These are phyloP conservation scores for Germaria angustata DNA, from an alignment of 2,888 invertebrate genomes.

Conservation along the genomic window DNA sequence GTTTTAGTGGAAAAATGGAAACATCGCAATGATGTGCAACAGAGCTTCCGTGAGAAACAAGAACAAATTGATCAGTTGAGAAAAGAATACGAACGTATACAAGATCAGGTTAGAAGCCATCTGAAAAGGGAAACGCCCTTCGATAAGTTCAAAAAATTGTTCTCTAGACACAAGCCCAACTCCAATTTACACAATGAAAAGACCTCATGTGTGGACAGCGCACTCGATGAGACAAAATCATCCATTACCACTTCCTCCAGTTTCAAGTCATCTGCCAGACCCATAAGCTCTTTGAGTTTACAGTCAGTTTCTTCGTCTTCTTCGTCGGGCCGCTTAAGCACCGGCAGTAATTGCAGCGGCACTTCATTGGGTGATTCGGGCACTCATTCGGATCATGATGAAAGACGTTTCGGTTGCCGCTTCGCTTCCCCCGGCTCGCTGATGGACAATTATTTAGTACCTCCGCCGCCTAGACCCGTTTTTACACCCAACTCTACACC, in stretches of 20 bases:
- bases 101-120: constrained; percentile 87
- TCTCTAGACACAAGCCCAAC: constrained; percentile 83
- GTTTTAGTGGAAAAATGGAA: constrained; percentile 92
- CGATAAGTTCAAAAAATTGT: constrained; percentile 88
- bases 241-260: constrained; percentile 77
- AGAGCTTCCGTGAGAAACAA: constrained; percentile 91
- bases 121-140: constrained; percentile 90
- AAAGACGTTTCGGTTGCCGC: constrained; percentile 81
- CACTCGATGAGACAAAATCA: constrained; percentile 78
- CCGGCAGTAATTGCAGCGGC: constrained; percentile 86
- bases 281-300: constrained; percentile 85
- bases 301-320: constrained; percentile 85
- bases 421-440: constrained; percentile 76
- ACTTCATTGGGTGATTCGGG: constrained; percentile 91
- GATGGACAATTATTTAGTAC: constrained; percentile 84
- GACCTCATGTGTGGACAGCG: constrained; percentile 72
- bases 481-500: constrained; percentile 79
- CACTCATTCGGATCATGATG: constrained; percentile 91
- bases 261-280: constrained; percentile 81
- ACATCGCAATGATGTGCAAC: constrained; percentile 92
- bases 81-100: constrained; percentile 90
- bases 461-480: constrained; percentile 83
- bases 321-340: constrained; percentile 90
- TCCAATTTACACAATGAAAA: constrained; percentile 72
- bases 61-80: constrained; percentile 90